phyloP scores from a whole-genome alignment of 2,797 vertebrate species.

The Aplochiton taeniatus region DNA sequence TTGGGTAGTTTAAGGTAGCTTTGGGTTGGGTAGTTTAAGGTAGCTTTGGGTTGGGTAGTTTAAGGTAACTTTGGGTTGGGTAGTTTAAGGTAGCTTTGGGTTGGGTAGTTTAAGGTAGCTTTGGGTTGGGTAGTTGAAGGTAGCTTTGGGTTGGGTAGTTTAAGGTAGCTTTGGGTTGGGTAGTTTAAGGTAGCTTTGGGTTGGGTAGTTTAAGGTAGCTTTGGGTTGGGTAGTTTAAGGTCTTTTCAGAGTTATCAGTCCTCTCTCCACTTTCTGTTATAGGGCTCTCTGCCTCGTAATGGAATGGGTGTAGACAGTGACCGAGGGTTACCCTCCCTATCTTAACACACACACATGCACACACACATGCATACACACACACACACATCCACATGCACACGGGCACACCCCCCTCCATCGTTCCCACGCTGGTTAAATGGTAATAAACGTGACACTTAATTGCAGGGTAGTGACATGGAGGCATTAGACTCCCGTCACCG shows the following conservation, averaged over 20 bases:
- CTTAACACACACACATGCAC: neutral
- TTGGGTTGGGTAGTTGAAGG: neutral
- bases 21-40: conserved; percentile 1
- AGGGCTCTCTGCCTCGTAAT: conserved; percentile 8
- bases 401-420: conserved; percentile 12
- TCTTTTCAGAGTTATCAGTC: conserved; percentile 23
- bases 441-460: conserved; percentile 60
- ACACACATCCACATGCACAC: neutral
- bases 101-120: neutral
- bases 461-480: conserved; percentile 56
- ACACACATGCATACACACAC: neutral
- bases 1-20: neutral
- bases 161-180: neutral
- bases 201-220: neutral
- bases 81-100: too few species aligned
- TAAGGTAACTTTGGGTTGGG: neutral
- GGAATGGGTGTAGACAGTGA: conserved; percentile 22
- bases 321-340: neutral
- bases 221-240: conserved; percentile 1
- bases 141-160: too few species aligned
- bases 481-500: conserved; percentile 48
- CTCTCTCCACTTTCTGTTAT: conserved; percentile 8
- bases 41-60: too few species aligned
- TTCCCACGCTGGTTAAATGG: conserved; percentile 36
- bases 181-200: too few species aligned